These are phyloP conservation scores for Cantharis rustica DNA, from an alignment of 2,888 invertebrate genomes.

Conservation along the genomic window DNA sequence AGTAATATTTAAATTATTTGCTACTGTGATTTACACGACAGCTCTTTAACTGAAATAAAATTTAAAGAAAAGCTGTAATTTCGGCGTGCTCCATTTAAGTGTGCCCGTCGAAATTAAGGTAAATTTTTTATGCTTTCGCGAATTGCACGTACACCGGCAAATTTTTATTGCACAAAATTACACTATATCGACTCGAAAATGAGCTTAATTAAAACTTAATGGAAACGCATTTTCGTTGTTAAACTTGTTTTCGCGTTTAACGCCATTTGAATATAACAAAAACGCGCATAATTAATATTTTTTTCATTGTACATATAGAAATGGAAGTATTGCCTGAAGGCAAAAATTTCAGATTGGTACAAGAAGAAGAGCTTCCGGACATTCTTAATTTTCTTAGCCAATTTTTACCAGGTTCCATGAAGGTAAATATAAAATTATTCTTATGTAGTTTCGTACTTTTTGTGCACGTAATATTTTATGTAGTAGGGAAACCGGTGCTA, in stretches of 20 bases:
- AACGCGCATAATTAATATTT: background rate
- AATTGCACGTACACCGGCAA: background rate
- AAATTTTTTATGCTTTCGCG: background rate
- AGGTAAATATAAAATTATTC: constrained; percentile 62
- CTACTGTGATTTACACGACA: background rate
- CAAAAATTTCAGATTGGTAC: constrained; percentile 85
- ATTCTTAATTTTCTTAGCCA: constrained; percentile 78
- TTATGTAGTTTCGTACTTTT: constrained; percentile 2
- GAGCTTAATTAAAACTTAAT: background rate
- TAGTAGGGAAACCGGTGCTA: background rate
- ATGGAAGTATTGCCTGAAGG: constrained; percentile 87
- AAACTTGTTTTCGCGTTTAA: constrained; percentile 1
- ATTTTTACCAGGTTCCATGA: constrained; percentile 85
- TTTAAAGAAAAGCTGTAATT: constrained; percentile 6
- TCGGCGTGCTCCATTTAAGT: constrained; percentile 17
- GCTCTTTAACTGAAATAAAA: background rate
- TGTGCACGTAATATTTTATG: background rate
- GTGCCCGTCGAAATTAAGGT: constrained; percentile 20
- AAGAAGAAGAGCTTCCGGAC: constrained; percentile 83
- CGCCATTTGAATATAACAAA: background rate
- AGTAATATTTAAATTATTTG: constrained; percentile 10
- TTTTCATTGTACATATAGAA: constrained; percentile 61
- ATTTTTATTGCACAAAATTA: background rate
- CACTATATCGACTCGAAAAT: background rate
- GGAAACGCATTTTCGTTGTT: background rate